A percentile compares a stretch with the other conserved stretches of the same genome.
Evolutionary conservation across 2,888 invertebrate species (phyloP).

Genomic region (Rhamphomyia laevipes): DNA sequence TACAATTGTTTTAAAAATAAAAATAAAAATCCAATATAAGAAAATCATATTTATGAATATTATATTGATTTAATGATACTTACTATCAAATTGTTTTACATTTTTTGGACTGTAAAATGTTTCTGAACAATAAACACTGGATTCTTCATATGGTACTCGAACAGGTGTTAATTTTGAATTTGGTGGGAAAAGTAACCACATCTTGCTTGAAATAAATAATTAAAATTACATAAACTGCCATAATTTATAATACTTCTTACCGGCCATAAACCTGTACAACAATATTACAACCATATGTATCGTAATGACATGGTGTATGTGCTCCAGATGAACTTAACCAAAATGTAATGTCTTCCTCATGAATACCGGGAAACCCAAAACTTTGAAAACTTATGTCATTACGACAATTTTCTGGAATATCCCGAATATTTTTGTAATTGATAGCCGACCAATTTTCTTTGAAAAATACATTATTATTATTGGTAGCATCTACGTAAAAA

Average conservation of each 20-base stretch:
- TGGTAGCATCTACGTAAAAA: constrained; percentile 41
- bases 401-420: constrained; percentile 25
- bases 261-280: constrained; percentile 79
- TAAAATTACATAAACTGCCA: not conserved
- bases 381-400: constrained; percentile 48
- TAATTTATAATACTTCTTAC: constrained; percentile 37
- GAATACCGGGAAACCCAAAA: constrained; percentile 59
- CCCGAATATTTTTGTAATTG: constrained; percentile 26
- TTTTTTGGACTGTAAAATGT: constrained; percentile 61
- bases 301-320: constrained; percentile 88
- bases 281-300: constrained; percentile 89
- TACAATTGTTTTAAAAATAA: not conserved
- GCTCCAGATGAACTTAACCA: constrained; percentile 83
- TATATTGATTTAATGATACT: not conserved
- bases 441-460: constrained; percentile 25
- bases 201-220: constrained; percentile 50
- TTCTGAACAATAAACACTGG: constrained; percentile 78
- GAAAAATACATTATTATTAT: constrained; percentile 41
- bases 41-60: no score
- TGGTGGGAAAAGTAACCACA: constrained; percentile 87
- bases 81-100: constrained; percentile 41
- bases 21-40: no score
- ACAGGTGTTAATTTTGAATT: constrained; percentile 61
- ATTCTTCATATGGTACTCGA: constrained; percentile 91
- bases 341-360: constrained; percentile 61